Evolutionary conservation across 2,113 vertebrate genomes (phyloP).

Genomic region (Podarcis cretensis): DNA sequence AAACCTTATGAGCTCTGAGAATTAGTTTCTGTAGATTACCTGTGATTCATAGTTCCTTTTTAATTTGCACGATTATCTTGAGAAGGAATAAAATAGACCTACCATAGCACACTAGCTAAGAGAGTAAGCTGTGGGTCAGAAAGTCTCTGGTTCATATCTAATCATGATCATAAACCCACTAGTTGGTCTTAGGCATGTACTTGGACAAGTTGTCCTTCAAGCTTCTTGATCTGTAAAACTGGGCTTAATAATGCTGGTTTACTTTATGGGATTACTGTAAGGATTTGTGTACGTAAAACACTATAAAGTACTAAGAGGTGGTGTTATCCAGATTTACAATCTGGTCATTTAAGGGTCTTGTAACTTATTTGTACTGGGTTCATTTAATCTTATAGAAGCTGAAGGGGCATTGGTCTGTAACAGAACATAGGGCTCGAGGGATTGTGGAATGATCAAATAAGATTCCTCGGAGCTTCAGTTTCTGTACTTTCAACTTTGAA

Average conservation of each 20-base stretch:
- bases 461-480: neutral
- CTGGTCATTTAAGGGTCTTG: neutral
- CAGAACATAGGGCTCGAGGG: too few species aligned
- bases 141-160: neutral
- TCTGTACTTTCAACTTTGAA: slow-evolving; percentile 25
- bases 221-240: neutral
- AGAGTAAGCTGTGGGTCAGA: neutral
- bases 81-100: neutral
- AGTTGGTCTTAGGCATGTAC: neutral
- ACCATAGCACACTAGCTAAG: neutral
- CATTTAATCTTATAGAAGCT: neutral
- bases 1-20: neutral
- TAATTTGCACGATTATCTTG: neutral
- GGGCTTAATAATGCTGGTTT: neutral
- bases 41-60: neutral
- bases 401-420: neutral
- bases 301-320: neutral
- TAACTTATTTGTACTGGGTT: neutral
- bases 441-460: neutral
- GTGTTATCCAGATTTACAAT: neutral
- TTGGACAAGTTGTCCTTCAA: neutral
- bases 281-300: neutral
- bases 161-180: neutral
- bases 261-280: neutral
- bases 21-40: too few species aligned